phyloP scores from a whole-genome alignment of 2,888 invertebrate species.

The Cantharis flavilabris region DNA sequence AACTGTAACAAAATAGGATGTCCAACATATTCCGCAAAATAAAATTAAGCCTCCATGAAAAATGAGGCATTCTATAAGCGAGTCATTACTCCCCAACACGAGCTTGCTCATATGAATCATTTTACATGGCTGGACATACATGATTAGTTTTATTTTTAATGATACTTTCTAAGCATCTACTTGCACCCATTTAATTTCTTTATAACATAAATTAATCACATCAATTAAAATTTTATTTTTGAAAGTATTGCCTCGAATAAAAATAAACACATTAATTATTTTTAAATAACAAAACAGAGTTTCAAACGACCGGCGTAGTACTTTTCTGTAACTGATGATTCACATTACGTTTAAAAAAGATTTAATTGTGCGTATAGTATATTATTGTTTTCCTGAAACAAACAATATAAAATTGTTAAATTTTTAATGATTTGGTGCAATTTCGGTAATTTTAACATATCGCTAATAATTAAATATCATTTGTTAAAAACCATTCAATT shows the following conservation, averaged over 20 bases:
- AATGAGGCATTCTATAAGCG: slow-evolving; percentile 43
- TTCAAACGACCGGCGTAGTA: no score
- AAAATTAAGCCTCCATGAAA: slow-evolving; percentile 47
- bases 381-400: no score
- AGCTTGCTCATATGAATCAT: slow-evolving; percentile 28
- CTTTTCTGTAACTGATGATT: no score
- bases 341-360: no score
- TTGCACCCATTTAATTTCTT: not conserved
- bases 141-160: slow-evolving; percentile 29
- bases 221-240: not conserved
- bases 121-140: slow-evolving; percentile 27
- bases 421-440: no score
- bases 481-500: no score
- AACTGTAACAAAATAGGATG: slow-evolving; percentile 47
- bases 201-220: not conserved
- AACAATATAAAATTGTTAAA: no score
- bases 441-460: no score
- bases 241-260: not conserved
- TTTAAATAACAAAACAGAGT: no score
- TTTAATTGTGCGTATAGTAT: no score
- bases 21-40: slow-evolving; percentile 47
- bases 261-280: no score
- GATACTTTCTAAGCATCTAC: not conserved
- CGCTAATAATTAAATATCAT: no score
- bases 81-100: slow-evolving; percentile 41